These are phyloP conservation scores for Anguilla anguilla DNA, from an alignment of 2,797 vertebrate genomes.

Conservation along the genomic window DNA sequence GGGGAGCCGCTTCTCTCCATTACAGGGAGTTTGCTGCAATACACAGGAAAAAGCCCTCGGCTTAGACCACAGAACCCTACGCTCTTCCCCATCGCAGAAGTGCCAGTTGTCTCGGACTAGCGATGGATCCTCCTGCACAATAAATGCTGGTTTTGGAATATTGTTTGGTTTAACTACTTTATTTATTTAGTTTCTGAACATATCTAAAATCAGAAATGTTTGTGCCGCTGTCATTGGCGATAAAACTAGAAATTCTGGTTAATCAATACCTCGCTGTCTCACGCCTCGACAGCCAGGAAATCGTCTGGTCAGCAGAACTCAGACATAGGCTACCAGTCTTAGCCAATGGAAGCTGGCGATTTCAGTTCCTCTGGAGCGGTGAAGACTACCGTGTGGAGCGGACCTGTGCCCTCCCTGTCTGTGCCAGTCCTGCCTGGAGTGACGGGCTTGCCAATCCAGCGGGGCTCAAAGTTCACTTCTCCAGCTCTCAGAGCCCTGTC, in stretches of 20 bases:
- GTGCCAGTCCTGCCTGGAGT: not conserved
- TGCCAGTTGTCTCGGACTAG: not conserved
- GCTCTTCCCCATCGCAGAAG: not conserved
- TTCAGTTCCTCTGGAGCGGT: not conserved
- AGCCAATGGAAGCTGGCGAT: not conserved
- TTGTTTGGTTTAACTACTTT: not conserved
- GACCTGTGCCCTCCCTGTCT: not conserved
- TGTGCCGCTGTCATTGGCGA: not conserved
- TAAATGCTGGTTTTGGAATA: not conserved
- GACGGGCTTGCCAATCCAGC: not conserved
- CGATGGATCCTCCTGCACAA: not conserved
- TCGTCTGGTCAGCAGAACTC: not conserved
- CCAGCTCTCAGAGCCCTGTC: not conserved
- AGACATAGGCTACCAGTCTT: not conserved
- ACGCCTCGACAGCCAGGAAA: not conserved
- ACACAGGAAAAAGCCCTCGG: not conserved
- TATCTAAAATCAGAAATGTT: not conserved
- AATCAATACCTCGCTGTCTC: not conserved
- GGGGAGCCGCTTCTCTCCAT: not conserved
- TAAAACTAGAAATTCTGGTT: not conserved
- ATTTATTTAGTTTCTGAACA: not conserved
- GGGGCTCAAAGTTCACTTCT: not conserved
- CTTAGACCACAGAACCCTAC: not conserved
- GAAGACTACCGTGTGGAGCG: not conserved
- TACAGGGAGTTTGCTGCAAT: not conserved